Conservation (phyloP, 2,113 vertebrate genomes). For the Ptyas mucosa region DNA sequence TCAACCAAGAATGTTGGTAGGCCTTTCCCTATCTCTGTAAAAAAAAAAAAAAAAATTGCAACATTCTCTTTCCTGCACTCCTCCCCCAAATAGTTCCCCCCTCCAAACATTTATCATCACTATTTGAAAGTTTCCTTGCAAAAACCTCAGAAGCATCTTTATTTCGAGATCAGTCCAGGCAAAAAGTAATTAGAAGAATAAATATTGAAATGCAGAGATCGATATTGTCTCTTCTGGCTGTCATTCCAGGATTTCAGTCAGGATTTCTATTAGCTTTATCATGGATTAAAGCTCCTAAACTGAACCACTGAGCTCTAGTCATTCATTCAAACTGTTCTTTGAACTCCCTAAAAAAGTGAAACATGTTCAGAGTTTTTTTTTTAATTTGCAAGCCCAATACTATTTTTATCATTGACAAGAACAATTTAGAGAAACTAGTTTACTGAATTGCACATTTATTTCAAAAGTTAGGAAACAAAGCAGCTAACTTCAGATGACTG, state of each 20-base stretch:
- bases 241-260: background rate
- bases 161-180: background rate
- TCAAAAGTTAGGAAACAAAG: background rate
- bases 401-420: background rate
- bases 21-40: background rate
- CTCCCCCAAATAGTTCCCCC: background rate
- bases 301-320: background rate
- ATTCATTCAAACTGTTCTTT: background rate
- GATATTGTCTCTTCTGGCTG: background rate
- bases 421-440: background rate
- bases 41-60: background rate
- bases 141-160: background rate
- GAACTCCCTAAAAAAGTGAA: background rate
- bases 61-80: background rate
- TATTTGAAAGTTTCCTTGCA: background rate
- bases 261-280: background rate
- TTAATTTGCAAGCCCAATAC: background rate
- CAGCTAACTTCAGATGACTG: background rate
- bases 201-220: background rate
- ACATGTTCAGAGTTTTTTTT: background rate
- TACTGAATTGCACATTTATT: background rate
- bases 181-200: background rate
- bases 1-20: background rate
- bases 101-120: background rate
- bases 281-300: background rate